These are phyloP conservation scores for Parnassius apollo DNA, from an alignment of 2,888 invertebrate genomes.

Conservation along the genomic window DNA sequence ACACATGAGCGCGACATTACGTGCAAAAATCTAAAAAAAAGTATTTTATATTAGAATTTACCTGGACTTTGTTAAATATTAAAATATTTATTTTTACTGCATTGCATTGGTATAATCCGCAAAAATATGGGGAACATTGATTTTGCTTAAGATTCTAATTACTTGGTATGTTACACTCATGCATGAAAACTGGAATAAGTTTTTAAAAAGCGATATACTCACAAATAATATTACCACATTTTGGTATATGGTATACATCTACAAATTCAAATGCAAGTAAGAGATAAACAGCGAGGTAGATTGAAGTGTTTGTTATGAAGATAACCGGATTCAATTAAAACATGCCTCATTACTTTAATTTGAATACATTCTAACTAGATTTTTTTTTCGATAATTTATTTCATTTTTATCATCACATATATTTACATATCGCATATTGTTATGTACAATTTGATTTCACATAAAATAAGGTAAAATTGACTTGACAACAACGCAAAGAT, in stretches of 20 bases:
- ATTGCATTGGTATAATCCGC: neutral
- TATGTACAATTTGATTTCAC: constrained; percentile 20
- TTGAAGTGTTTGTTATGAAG: constrained; percentile 51
- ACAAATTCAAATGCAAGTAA: constrained; percentile 24
- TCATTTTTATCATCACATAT: constrained; percentile 1
- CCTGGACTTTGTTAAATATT: constrained; percentile 8
- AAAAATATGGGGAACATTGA: constrained; percentile 17
- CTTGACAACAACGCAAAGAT: constrained; percentile 9
- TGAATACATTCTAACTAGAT: constrained; percentile 21
- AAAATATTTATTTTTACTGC: constrained; percentile 4
- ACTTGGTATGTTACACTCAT: constrained; percentile 11
- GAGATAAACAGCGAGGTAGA: constrained; percentile 61
- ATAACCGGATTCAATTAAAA: constrained; percentile 20
- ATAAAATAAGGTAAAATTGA: constrained; percentile 11
- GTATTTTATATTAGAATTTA: constrained; percentile 1
- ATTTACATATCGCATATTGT: too few relatives aligned
- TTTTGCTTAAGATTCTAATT: constrained; percentile 4
- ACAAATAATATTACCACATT: constrained; percentile 10
- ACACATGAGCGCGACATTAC: constrained; percentile 26
- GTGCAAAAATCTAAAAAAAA: constrained; percentile 6
- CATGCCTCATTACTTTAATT: constrained; percentile 25
- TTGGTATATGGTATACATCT: constrained; percentile 5
- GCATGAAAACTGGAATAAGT: constrained; percentile 4
- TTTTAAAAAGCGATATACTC: constrained; percentile 7
- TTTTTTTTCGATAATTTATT: constrained; percentile 11